These are phyloP conservation scores for Megaceryle alcyon DNA, from an alignment of 2,797 vertebrate genomes.

Conservation along the genomic window DNA sequence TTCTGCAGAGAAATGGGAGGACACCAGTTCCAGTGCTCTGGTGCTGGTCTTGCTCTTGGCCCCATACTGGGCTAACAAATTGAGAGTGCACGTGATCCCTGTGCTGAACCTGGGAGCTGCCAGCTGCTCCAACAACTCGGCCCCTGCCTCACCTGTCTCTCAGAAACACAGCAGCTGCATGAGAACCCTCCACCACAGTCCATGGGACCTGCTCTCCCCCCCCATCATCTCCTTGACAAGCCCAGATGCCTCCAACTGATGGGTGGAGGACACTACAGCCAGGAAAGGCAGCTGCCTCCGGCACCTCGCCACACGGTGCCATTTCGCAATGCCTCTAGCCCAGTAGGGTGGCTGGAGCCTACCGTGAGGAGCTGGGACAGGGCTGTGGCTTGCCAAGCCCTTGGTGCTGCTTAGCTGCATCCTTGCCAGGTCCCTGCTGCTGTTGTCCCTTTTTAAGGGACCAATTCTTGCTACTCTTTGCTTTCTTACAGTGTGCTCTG, in stretches of 20 bases:
- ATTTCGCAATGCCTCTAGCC: not conserved
- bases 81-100: rapidly evolving
- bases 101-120: not conserved
- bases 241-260: not conserved
- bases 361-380: not conserved
- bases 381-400: not conserved
- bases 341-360: not conserved
- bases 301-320: rapidly evolving
- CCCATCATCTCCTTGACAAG: not conserved
- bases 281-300: not conserved
- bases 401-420: not conserved
- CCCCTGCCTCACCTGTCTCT: not conserved
- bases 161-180: not conserved
- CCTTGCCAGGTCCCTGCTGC: not conserved
- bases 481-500: not conserved
- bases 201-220: rapidly evolving
- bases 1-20: not conserved
- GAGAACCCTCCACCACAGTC: not conserved
- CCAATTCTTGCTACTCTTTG: not conserved
- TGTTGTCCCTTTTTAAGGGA: not conserved
- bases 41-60: not conserved
- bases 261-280: not conserved
- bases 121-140: not conserved
- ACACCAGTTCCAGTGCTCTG: not conserved
- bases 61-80: not conserved